These are phyloP conservation scores for Diplodus puntazzo DNA, from an alignment of 2,797 vertebrate genomes.

Conservation along the genomic window DNA sequence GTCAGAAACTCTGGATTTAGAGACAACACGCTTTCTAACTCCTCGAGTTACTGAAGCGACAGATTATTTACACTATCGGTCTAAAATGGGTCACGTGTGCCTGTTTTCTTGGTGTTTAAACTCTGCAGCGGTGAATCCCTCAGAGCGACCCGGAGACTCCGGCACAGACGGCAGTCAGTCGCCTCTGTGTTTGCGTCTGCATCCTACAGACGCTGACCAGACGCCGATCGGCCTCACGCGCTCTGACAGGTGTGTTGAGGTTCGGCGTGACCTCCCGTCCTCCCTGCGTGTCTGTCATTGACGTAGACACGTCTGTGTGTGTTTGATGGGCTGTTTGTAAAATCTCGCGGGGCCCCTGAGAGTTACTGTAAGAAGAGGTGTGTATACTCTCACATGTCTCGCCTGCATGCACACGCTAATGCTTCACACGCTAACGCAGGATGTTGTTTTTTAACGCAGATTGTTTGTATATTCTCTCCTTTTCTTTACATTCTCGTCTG, in stretches of 20 bases:
- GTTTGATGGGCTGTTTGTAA: conserved; percentile 39
- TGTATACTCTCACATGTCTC: conserved; percentile 9
- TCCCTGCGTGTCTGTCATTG: not conserved
- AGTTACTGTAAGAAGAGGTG: conserved; percentile 4
- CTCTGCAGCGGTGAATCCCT: not conserved
- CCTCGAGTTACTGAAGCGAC: too few relatives aligned
- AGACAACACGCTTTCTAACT: not conserved
- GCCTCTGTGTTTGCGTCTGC: conserved; percentile 11
- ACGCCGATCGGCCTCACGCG: conserved; percentile 1
- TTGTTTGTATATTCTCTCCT: not conserved
- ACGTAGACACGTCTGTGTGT: conserved; percentile 3
- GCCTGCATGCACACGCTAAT: not conserved
- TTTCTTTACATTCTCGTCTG: not conserved
- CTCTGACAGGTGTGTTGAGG: conserved; percentile 16
- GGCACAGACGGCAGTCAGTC: not conserved
- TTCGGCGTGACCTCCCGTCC: not conserved
- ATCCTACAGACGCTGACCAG: conserved; percentile 11
- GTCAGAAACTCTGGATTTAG: not conserved
- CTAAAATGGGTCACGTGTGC: not conserved
- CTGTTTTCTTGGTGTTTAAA: not conserved
- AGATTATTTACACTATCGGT: too few relatives aligned
- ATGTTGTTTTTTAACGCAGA: not conserved
- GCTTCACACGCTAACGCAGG: not conserved
- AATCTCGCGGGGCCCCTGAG: not conserved
- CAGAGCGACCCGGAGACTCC: not conserved